Evolutionary conservation across 2,797 vertebrate species (phyloP).

Genomic region (Sebastes variabilis): DNA sequence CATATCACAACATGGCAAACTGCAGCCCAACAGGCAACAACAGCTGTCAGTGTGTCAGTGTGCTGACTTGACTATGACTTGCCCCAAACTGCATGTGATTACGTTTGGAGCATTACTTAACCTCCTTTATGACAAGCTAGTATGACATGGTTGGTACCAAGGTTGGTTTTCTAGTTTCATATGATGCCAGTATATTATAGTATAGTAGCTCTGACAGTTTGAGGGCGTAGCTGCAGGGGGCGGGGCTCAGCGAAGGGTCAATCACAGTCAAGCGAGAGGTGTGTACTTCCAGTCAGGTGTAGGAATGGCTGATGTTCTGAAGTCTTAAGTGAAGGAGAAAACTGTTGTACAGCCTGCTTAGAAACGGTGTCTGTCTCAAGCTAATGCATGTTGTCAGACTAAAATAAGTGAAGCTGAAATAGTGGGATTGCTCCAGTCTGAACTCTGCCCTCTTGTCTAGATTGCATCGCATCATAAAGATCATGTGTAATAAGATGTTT

Average conservation of each 20-base stretch:
- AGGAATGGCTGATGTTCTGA: not conserved
- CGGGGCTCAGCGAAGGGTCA: too few relatives aligned
- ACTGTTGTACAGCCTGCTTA: not conserved
- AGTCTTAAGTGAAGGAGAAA: not conserved
- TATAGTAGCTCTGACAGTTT: too few relatives aligned
- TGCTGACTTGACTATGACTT: too few relatives aligned
- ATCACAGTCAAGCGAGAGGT: not conserved
- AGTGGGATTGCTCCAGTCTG: not conserved
- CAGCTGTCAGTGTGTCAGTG: too few relatives aligned
- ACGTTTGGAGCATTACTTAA: too few relatives aligned
- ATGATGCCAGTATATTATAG: too few relatives aligned
- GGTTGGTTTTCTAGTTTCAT: too few relatives aligned
- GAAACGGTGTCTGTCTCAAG: not conserved
- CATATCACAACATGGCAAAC: fast-evolving
- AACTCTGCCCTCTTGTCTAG: not conserved
- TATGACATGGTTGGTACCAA: too few relatives aligned
- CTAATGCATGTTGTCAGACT: not conserved
- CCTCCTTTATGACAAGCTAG: too few relatives aligned
- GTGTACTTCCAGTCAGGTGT: not conserved
- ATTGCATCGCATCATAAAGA: not conserved
- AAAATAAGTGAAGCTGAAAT: not conserved
- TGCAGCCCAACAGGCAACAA: too few relatives aligned
- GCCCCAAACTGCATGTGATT: too few relatives aligned
- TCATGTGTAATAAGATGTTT: not conserved
- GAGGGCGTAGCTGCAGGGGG: too few relatives aligned